phyloP scores from a whole-genome alignment of 2,888 invertebrate genomes.

The Phymatocera aterrima region DNA sequence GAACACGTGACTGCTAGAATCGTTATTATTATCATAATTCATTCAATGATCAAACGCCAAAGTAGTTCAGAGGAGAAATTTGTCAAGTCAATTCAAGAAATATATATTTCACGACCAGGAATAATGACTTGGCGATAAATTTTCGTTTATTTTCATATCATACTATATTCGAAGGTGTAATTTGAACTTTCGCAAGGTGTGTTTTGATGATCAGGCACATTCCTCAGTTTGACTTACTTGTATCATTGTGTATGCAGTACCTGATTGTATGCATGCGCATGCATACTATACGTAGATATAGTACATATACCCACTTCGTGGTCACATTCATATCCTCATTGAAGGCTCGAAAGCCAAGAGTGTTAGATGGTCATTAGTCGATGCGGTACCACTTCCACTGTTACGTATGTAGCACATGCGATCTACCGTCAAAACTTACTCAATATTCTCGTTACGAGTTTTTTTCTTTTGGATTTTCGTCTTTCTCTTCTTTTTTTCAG shows the following conservation, averaged over 20 bases:
- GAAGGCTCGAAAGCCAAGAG: not conserved
- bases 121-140: conserved; percentile 4
- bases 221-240: conserved; percentile 4
- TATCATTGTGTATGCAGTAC: not conserved
- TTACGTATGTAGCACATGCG: not conserved
- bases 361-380: not conserved
- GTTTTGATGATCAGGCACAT: conserved; percentile 27
- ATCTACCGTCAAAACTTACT: too few relatives aligned
- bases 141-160: not conserved
- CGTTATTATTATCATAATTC: too few relatives aligned
- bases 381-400: not conserved
- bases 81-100: not conserved
- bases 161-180: not conserved
- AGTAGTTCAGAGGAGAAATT: too few relatives aligned
- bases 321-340: too few relatives aligned
- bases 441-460: not conserved
- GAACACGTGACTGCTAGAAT: too few relatives aligned
- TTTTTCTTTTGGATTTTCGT: not conserved
- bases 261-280: too few relatives aligned
- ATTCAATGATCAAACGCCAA: too few relatives aligned
- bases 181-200: not conserved
- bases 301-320: too few relatives aligned
- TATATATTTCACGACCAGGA: not conserved
- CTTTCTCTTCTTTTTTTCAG: not conserved
- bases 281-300: too few relatives aligned